A percentile compares a stretch with the other conserved stretches of the same genome.
Conservation (phyloP, 2,113 vertebrate genomes). For the Sisor rabdophorus region DNA sequence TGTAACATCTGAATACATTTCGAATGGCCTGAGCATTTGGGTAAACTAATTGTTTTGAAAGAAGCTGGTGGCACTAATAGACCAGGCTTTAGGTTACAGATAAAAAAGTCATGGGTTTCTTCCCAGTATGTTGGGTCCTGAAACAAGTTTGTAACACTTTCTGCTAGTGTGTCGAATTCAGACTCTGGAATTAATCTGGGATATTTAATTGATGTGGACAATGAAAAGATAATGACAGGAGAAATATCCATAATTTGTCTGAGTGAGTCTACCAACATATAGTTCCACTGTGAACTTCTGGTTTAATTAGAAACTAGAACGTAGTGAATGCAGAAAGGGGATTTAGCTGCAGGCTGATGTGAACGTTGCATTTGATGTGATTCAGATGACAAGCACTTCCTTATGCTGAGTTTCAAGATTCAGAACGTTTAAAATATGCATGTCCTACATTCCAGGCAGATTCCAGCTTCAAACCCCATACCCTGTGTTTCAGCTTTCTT, state of each 20-base stretch:
- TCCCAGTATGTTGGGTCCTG: too few species aligned
- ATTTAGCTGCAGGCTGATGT: conserved; percentile 13
- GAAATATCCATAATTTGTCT: not conserved
- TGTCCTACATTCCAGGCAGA: conserved; percentile 47
- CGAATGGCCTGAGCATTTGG: too few species aligned
- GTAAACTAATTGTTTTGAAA: too few species aligned
- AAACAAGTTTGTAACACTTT: too few species aligned
- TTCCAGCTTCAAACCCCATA: conserved; percentile 43
- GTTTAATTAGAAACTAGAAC: conserved; percentile 7
- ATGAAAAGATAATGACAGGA: too few species aligned
- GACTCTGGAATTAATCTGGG: too few species aligned
- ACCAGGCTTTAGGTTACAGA: too few species aligned
- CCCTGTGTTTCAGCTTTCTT: conserved; percentile 25
- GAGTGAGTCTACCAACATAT: not conserved
- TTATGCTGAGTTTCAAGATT: conserved; percentile 31
- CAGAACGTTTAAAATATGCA: conserved; percentile 47
- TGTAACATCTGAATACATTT: too few species aligned
- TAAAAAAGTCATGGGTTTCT: too few species aligned
- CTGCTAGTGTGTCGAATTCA: too few species aligned
- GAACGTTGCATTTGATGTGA: conserved; percentile 35
- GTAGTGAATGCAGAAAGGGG: not conserved
- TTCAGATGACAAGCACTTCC: conserved; percentile 21
- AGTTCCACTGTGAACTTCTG: not conserved
- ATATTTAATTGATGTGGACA: too few species aligned
- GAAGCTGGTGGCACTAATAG: too few species aligned